phyloP scores from a whole-genome alignment of 2,888 invertebrate genomes.

The Masnerella sp. region DNA sequence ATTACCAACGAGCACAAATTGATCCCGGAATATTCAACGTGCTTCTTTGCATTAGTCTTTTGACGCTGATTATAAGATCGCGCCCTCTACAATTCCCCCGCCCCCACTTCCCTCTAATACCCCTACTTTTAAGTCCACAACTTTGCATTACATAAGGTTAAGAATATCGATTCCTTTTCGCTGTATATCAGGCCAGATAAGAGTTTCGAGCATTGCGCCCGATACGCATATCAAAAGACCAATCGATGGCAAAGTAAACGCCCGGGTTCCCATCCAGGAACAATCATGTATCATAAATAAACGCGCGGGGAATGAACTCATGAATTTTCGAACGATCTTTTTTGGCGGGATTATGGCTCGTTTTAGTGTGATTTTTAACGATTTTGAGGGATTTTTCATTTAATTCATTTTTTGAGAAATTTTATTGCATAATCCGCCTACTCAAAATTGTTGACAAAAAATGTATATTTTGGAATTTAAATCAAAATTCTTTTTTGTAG shows the following conservation, averaged over 20 bases:
- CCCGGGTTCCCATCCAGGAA: slow-evolving; percentile 34
- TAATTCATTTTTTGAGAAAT: no score
- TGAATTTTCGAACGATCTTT: slow-evolving; percentile 34
- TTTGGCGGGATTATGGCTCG: no score
- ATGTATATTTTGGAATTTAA: no score
- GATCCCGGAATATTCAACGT: slow-evolving; percentile 46
- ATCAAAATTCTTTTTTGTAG: no score
- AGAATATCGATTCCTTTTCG: slow-evolving; percentile 46
- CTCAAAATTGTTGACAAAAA: no score
- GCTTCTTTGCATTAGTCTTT: slow-evolving; percentile 46
- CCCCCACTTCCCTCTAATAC: not conserved
- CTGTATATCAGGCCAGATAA: slow-evolving; percentile 36
- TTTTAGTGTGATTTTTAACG: no score
- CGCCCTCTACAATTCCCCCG: slow-evolving; percentile 11
- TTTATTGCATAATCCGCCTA: no score
- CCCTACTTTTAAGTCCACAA: slow-evolving; percentile 19
- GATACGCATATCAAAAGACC: slow-evolving; percentile 51
- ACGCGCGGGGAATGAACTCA: slow-evolving; percentile 29
- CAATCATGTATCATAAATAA: slow-evolving; percentile 47
- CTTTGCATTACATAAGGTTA: slow-evolving; percentile 42
- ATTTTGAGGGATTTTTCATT: no score
- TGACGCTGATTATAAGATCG: slow-evolving; percentile 52
- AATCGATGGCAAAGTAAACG: slow-evolving; percentile 55
- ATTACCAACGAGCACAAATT: slow-evolving; percentile 44
- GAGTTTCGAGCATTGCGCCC: slow-evolving; percentile 41